phyloP scores from a whole-genome alignment of 1,140 invertebrate species.

The Hylaeus anthracinus region DNA sequence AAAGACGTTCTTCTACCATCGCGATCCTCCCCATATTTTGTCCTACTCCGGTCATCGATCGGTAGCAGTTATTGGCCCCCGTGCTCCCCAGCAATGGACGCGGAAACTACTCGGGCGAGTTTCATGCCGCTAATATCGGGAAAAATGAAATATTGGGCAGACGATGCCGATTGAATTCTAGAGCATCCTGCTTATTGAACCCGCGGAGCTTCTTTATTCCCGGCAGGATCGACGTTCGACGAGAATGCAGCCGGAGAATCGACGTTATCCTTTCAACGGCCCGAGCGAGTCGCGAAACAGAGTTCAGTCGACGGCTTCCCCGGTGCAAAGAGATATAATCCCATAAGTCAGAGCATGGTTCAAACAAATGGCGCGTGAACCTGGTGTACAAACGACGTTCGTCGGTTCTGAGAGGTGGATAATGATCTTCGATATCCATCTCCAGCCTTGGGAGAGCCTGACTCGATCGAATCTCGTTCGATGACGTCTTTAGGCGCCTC shows the following conservation, averaged over 20 bases:
- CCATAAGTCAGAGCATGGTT: constrained; percentile 33
- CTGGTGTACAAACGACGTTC: neutral
- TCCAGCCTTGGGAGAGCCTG: too few relatives aligned
- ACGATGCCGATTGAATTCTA: constrained; percentile 44
- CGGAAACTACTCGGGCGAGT: constrained; percentile 13
- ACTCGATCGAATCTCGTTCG: constrained; percentile 22
- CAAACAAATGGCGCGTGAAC: constrained; percentile 23
- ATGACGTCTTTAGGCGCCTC: neutral
- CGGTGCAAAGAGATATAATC: constrained; percentile 21
- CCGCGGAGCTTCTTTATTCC: constrained; percentile 31
- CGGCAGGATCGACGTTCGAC: constrained; percentile 1
- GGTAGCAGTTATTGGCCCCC: constrained; percentile 27
- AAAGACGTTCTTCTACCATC: neutral
- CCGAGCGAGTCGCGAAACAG: neutral
- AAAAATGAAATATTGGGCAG: constrained; percentile 46
- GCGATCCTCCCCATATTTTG: constrained; percentile 24
- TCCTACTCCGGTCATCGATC: constrained; percentile 29
- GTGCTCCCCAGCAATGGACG: neutral
- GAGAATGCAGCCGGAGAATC: constrained; percentile 15
- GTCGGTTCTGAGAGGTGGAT: neutral
- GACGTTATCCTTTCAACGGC: constrained; percentile 16
- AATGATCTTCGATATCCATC: neutral
- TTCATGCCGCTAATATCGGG: constrained; percentile 40
- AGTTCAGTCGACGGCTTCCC: neutral
- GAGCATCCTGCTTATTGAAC: constrained; percentile 31